Evolutionary conservation across 2,888 invertebrate genomes (phyloP).

Genomic region (Eudasyphora cyanicolor): DNA sequence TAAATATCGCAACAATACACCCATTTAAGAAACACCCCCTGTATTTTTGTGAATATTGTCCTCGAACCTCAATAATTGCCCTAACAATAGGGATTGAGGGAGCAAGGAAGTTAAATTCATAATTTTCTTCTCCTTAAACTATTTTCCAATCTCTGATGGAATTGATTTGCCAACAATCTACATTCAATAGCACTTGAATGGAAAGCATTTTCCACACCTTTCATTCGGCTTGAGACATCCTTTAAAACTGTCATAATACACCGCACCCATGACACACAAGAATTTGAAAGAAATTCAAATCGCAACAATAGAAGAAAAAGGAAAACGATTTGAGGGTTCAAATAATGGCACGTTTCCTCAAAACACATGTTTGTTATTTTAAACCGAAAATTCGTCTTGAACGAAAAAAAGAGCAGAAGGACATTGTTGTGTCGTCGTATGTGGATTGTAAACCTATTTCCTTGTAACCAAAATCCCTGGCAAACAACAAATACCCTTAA

Average conservation of each 20-base stretch:
- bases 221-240: constrained; percentile 10
- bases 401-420: constrained; percentile 51
- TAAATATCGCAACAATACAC: constrained; percentile 75
- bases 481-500: constrained; percentile 60
- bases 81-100: constrained; percentile 40
- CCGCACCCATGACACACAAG: constrained; percentile 62
- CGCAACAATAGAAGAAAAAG: constrained; percentile 18
- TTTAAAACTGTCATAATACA: constrained; percentile 66
- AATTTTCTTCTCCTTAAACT: constrained; percentile 51
- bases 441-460: constrained; percentile 58
- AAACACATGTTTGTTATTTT: constrained; percentile 53
- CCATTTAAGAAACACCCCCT: constrained; percentile 71
- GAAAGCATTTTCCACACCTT: constrained; percentile 52
- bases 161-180: constrained; percentile 47
- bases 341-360: constrained; percentile 60
- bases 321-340: constrained; percentile 27
- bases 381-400: constrained; percentile 6
- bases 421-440: background rate
- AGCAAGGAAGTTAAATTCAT: constrained; percentile 27
- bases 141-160: constrained; percentile 52
- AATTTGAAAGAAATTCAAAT: constrained; percentile 17
- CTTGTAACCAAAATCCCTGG: constrained; percentile 61
- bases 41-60: constrained; percentile 66
- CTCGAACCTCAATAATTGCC: constrained; percentile 66
- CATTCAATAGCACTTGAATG: constrained; percentile 27